Base-by-base conservation (phyloP, 2,113 vertebrate genomes). In the Labeo rohita region DNA sequence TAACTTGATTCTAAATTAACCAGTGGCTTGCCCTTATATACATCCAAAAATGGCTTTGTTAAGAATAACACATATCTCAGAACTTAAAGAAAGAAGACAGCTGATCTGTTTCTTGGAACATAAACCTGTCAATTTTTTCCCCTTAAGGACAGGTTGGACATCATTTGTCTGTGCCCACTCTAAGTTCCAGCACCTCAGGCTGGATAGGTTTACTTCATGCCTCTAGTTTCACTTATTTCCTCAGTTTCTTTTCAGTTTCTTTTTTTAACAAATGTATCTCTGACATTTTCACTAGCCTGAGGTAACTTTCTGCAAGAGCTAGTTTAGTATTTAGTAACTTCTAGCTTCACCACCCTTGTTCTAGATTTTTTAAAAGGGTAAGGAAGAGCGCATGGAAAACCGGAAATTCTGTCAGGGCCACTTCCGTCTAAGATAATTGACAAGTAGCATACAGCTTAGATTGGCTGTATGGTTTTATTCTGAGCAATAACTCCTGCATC, bases 201-300 rank as follows among this genome's bases (percentile, higher is more conserved):
- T 59, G 36, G 4, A 79, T 39, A 18, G 34, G 18, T 43, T 13
- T 10, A 5, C 34, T 78, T 21, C 16, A 18, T 79, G 36, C 52
- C 54, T 77, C 50, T 43, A 79, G 54, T 36, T 18, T 52, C 13
- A 34, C 47, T 79, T 43, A 43, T 61, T 61, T 59, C 2, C 9
- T 59, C 49, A 8, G 5, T 36, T 36, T 56, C 3, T 28, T 50
- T 75, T 9, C 8, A 10, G 8, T 23, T 39, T 76, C 28, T 15
- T 13, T 66, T 66, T 36, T 65, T 36, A 8, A 39, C 8, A 6
- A 50, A 76, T 10, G 12, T 0, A 34, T 76, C n/a, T 34, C n/a
- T 76, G 73, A 76, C 47, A 75, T 75, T 75, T 50, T 16, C 39
- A 75, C 10, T 54, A 77, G 56, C 56, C 16, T 59, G 56, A 59